These are phyloP conservation scores for Diarsia brunnea DNA, from an alignment of 2,888 invertebrate species.

Conservation along the genomic window DNA sequence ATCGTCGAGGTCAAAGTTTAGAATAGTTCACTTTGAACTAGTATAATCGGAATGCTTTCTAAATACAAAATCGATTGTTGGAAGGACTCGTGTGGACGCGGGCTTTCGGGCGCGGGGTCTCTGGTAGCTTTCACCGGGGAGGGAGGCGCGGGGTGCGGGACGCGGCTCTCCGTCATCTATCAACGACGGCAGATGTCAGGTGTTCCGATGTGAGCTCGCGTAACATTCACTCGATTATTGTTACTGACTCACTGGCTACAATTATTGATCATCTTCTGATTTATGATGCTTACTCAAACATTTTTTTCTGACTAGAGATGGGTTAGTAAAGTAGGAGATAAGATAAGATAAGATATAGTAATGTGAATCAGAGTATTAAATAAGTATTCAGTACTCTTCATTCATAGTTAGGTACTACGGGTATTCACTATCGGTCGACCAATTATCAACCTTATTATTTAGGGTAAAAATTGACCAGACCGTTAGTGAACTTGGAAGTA, in stretches of 20 bases:
- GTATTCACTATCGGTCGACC: no score
- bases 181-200: slow-evolving; percentile 51
- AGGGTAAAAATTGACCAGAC: neutral
- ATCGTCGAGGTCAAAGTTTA: slow-evolving; percentile 18
- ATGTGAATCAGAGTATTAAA: neutral
- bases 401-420: neutral
- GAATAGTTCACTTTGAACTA: slow-evolving; percentile 12
- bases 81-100: slow-evolving; percentile 54
- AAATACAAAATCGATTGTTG: slow-evolving; percentile 43
- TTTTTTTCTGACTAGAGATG: neutral
- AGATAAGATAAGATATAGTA: neutral
- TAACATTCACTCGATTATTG: slow-evolving; percentile 36
- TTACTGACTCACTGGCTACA: neutral
- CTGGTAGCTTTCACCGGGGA: slow-evolving; percentile 61
- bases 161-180: slow-evolving; percentile 49
- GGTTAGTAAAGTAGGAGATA: neutral
- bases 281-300: neutral
- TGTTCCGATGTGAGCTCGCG: slow-evolving; percentile 43
- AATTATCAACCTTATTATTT: neutral
- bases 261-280: neutral
- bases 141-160: slow-evolving; percentile 33
- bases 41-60: slow-evolving; percentile 41
- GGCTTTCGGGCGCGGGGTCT: slow-evolving; percentile 41
- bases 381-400: no score
- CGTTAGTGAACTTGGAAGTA: neutral